Evolutionary conservation across 2,888 invertebrate species (phyloP).

Genomic region (Nomada hirtipes): DNA sequence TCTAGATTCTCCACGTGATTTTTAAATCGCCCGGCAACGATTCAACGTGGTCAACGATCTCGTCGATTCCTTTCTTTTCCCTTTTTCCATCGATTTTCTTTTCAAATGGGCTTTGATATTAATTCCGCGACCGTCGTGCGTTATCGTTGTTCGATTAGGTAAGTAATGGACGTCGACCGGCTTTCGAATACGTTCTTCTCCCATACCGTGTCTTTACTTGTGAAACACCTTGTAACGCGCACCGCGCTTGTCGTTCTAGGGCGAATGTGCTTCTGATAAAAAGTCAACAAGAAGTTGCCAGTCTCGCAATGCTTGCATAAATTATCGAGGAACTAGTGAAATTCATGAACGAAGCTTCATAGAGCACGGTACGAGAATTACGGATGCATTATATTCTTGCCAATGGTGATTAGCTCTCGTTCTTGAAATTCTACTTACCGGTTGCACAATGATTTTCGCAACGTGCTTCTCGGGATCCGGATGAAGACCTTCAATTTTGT

Average conservation of each 20-base stretch:
- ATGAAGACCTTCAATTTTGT: conserved; percentile 81
- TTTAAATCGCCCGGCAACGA: background rate
- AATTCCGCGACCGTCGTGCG: conserved; percentile 18
- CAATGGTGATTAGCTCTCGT: background rate
- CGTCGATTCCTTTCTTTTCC: background rate
- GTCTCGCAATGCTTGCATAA: conserved; percentile 10
- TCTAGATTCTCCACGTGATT: background rate
- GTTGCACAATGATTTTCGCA: conserved; percentile 78
- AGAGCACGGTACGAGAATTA: no score
- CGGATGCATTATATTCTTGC: background rate
- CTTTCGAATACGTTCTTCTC: conserved; percentile 49
- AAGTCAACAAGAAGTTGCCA: background rate
- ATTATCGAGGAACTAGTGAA: background rate
- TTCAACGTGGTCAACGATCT: conserved; percentile 5
- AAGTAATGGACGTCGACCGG: conserved; percentile 34
- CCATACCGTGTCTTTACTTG: conserved; percentile 12
- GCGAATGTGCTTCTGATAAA: conserved; percentile 21
- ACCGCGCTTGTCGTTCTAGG: conserved; percentile 7
- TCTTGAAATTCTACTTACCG: conserved; percentile 74
- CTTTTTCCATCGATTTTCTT: background rate
- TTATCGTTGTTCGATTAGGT: conserved; percentile 38
- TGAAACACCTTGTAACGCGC: conserved; percentile 17
- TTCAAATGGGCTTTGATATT: conserved; percentile 5
- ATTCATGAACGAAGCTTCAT: background rate
- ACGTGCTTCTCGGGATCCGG: conserved; percentile 81